Percentiles rank a stretch among this genome's conserved stretches.
Evolutionary conservation across 1,140 invertebrate species (phyloP).

Genomic region (Ganaspis sp.): DNA sequence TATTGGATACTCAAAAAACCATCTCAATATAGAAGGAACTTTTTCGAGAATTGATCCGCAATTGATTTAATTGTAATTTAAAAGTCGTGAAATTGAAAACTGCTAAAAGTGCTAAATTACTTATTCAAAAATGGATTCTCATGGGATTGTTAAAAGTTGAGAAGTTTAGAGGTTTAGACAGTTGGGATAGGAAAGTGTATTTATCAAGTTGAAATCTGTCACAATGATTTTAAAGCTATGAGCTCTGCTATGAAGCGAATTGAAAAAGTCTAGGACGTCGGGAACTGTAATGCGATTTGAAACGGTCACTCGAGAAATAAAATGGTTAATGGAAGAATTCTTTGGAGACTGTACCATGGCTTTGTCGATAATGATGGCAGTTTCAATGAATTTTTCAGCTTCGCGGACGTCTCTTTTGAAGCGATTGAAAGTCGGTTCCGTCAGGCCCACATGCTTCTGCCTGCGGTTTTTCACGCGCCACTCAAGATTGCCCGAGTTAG

Average conservation of each 20-base stretch:
- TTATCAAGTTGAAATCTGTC: slow-evolving; percentile 45
- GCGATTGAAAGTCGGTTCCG: slow-evolving; percentile 75
- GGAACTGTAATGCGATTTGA: slow-evolving; percentile 54
- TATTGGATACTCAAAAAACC: background rate
- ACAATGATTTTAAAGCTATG: slow-evolving; percentile 48
- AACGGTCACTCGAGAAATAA: slow-evolving; percentile 32
- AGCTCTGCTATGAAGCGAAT: slow-evolving; percentile 36
- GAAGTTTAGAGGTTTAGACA: background rate
- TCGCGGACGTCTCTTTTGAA: slow-evolving; percentile 88
- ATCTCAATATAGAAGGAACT: background rate
- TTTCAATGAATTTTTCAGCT: slow-evolving; percentile 94
- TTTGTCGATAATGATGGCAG: slow-evolving; percentile 93
- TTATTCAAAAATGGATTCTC: background rate
- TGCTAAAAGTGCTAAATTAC: no score
- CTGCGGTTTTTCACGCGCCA: slow-evolving; percentile 82
- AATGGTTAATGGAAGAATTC: background rate
- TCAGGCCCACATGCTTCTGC: slow-evolving; percentile 80
- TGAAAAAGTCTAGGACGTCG: slow-evolving; percentile 49
- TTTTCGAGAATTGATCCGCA: background rate
- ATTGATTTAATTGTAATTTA: no score
- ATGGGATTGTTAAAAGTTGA: background rate
- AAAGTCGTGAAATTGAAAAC: no score
- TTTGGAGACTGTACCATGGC: slow-evolving; percentile 82
- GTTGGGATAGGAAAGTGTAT: background rate
- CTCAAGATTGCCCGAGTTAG: slow-evolving; percentile 86